Evolutionary conservation across 2,797 vertebrate species (phyloP).

Genomic region (Columba guinea): DNA sequence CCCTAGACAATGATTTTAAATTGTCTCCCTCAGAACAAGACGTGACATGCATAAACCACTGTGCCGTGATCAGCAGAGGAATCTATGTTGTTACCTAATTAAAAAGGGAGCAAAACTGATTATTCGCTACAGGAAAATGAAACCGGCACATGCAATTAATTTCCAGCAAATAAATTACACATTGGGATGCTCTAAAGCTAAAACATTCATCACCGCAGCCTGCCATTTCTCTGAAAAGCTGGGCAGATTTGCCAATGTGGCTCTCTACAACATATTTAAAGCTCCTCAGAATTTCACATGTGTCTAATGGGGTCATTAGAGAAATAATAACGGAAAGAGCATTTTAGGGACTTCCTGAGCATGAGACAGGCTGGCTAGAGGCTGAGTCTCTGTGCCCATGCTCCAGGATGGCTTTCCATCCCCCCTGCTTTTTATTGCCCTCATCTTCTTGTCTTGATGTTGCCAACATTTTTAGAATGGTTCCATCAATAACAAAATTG

Average conservation of each 20-base stretch:
- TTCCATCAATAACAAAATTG: slow-evolving; percentile 16
- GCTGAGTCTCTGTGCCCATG: not conserved
- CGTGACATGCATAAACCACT: not conserved
- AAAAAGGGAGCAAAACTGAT: slow-evolving; percentile 51
- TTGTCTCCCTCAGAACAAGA: not conserved
- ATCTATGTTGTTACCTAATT: slow-evolving; percentile 54
- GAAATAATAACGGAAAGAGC: slow-evolving; percentile 46
- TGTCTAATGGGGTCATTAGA: slow-evolving; percentile 49
- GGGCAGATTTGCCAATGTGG: not conserved
- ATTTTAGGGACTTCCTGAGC: slow-evolving; percentile 53
- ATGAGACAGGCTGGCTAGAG: slow-evolving; percentile 19
- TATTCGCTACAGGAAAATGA: slow-evolving; percentile 55
- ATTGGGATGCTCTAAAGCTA: slow-evolving; percentile 38
- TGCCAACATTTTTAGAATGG: slow-evolving; percentile 25
- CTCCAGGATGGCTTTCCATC: not conserved
- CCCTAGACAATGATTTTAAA: not conserved
- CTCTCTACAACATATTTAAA: not conserved
- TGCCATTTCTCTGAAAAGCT: slow-evolving; percentile 33
- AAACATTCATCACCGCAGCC: slow-evolving; percentile 40
- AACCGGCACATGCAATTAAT: slow-evolving; percentile 62
- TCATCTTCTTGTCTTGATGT: slow-evolving; percentile 25
- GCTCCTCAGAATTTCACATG: slow-evolving; percentile 26
- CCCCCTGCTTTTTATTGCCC: not conserved
- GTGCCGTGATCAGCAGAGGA: slow-evolving; percentile 18
- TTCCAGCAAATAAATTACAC: slow-evolving; percentile 63